Percentiles rank a stretch among this genome's conserved stretches.
Evolutionary conservation across 2,888 invertebrate genomes (phyloP).

Genomic region (Mesopsocus fuscifrons): DNA sequence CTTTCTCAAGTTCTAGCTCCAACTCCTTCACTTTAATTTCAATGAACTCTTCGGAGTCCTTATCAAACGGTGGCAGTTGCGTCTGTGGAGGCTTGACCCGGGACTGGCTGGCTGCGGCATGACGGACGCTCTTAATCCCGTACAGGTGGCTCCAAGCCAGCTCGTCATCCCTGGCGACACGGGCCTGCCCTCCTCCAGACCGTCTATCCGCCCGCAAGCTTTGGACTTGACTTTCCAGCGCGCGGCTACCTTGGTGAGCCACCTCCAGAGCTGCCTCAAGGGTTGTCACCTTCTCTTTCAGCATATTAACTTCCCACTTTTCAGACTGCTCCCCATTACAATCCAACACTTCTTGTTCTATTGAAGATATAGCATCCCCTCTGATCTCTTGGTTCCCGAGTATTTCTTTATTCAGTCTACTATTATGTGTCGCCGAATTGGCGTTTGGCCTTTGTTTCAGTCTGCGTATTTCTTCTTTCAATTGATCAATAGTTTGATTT

Average conservation of each 20-base stretch:
- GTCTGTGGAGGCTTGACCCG: not conserved
- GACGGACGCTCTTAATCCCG: not conserved
- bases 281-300: not conserved
- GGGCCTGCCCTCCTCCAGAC: not conserved
- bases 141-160: slow-evolving; percentile 5
- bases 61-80: not conserved
- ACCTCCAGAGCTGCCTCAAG: not conserved
- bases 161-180: slow-evolving; percentile 1
- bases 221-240: slow-evolving; percentile 13
- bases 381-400: slow-evolving; percentile 6
- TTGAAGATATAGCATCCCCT: no score
- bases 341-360: not conserved
- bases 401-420: not conserved
- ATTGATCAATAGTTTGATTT: slow-evolving; percentile 4
- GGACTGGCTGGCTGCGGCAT: not conserved
- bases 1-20: slow-evolving; percentile 5
- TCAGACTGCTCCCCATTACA: slow-evolving; percentile 11
- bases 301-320: not conserved
- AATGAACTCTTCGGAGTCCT: not conserved
- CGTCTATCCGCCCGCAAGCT: not conserved
- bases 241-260: not conserved
- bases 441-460: not conserved
- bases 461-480: slow-evolving; percentile 1
- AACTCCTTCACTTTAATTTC: not conserved
- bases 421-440: not conserved